Percentiles rank a stretch among this genome's conserved stretches.
phyloP scores from a whole-genome alignment of 2,113 vertebrate species.

The Ailurus styani region DNA sequence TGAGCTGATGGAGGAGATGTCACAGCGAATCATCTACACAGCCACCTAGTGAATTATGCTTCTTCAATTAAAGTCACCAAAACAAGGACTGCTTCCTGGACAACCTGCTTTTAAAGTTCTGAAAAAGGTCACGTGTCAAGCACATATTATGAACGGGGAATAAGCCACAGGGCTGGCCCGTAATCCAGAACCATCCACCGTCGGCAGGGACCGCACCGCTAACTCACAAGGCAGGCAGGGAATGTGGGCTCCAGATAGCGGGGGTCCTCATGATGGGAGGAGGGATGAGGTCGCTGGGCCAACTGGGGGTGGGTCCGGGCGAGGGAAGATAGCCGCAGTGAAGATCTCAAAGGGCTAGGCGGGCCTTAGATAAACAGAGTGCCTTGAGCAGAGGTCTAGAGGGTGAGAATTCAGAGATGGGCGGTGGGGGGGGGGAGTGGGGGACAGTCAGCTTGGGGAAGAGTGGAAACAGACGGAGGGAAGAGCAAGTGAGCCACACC shows the following conservation, averaged over 20 bases:
- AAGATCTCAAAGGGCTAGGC: not conserved
- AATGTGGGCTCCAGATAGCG: constrained; percentile 11
- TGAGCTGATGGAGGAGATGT: not conserved
- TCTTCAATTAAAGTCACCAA: not conserved
- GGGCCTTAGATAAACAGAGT: not conserved
- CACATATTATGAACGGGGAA: not conserved
- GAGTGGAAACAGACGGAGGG: not conserved
- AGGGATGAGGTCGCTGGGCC: not conserved
- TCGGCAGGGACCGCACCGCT: not conserved
- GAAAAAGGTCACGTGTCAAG: not conserved
- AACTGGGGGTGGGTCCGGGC: not conserved
- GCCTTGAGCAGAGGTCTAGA: constrained; percentile 6
- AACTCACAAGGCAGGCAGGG: not conserved
- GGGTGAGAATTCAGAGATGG: not conserved
- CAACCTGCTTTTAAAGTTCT: not conserved
- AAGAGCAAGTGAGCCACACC: not conserved
- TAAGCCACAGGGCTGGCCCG: not conserved
- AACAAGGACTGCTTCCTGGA: not conserved
- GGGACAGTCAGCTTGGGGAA: not conserved
- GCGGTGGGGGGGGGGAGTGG: not conserved
- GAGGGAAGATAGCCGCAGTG: not conserved
- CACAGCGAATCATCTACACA: not conserved
- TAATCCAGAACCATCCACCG: not conserved
- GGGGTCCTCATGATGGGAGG: not conserved
- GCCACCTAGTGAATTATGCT: not conserved